Base-by-base conservation (phyloP, 2,113 vertebrate species). In the Trachemys scripta region DNA sequence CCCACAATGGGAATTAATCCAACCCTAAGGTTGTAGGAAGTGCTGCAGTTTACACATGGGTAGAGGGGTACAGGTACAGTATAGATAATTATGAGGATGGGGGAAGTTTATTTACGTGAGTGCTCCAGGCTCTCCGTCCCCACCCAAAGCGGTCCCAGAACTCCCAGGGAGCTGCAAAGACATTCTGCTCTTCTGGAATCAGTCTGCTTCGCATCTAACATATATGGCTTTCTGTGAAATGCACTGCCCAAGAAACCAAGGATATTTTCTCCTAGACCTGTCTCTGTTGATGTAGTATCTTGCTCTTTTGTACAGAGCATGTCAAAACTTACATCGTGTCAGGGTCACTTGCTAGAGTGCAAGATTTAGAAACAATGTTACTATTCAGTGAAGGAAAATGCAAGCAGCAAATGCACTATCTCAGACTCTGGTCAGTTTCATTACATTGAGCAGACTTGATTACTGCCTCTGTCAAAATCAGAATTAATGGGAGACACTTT, bases 341-440 rank as follows among this genome's bases (percentile, higher is more conserved):
- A 57, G n/a, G n/a, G 87, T 86, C 83, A 90, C 69, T 72, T 84
- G 92, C 62, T 72, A 72, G 62, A 94, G 59, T 11, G 81, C 62
- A 29, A 88, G 80, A 90, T 88, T 88, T 78, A 81, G 76, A 78
- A 94, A 62, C 92, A 94, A 90, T 22, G 53, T 79, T 78, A 94
- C 85, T 54, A 95, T 91, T 94, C 95, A 94, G 10, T 79, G 87
- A 93, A 96, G 87, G 65, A 69, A 92, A 87, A 90, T 50, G 86
- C 49, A 82, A 7, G 10, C 14, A 85, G 84, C 81, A 92, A 96
- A 84, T 20, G 84, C 53, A 90, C 62, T 53, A 85, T 87, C 85
- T 96, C 89, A 91, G 92, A 84, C 79, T 56, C 85, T 91, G 90
- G 81, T 89, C 96, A 93, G 87, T 89, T 91, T 90, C 90, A 95